Base-by-base conservation (phyloP, 2,797 vertebrate genomes). In the Steatocranus sp. region DNA sequence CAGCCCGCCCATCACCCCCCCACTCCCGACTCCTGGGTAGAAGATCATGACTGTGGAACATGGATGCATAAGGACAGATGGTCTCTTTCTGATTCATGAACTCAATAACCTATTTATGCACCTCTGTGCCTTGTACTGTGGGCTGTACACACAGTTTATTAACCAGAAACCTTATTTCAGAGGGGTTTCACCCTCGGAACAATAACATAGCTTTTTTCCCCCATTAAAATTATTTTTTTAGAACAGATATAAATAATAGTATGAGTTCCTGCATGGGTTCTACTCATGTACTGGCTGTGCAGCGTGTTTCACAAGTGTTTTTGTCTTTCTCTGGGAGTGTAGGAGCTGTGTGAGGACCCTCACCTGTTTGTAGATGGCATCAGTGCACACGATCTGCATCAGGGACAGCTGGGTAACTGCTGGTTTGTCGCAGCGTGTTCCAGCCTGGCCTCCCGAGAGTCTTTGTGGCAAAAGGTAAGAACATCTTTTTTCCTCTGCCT, bases 341-440 rank as follows among this genome's bases (percentile, higher is more conserved):
- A 95, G 96, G 98, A 99, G 87, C 97, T 99, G 91, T 98, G 97
- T 3, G 91, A 96, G 3, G 96, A 98, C 87, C 98, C 98, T 32
- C 97, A 88, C 76, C 97, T 99, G 87, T 99, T 99, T 48, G 98
- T 99, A 18, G 97, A 99, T 0, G 98, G 98, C 50, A 98, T 99
- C 96, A 99, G 98, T 75, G 97, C 98, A 18, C 98, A 99, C 1
- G 98, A 99, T 83, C 93, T 99, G 54, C 98, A 99, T 88, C 98
- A 99, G 95, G 98, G 98, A 20, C 97, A 99, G 87, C 96, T 99
- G 9, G 98, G 98, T 17, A 99, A 99, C 96, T 99, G 98, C 93
- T 99, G 98, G 98, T 99, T 99, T 0, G 98, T 99, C 58, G 98
- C 98, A 0, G 98, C 98, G 15, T 99, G 98, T 88, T 98, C 98